These are phyloP conservation scores for Umimayanthus kanabou DNA, from an alignment of 92 coral and sea anemone species.

Conservation along the genomic window DNA sequence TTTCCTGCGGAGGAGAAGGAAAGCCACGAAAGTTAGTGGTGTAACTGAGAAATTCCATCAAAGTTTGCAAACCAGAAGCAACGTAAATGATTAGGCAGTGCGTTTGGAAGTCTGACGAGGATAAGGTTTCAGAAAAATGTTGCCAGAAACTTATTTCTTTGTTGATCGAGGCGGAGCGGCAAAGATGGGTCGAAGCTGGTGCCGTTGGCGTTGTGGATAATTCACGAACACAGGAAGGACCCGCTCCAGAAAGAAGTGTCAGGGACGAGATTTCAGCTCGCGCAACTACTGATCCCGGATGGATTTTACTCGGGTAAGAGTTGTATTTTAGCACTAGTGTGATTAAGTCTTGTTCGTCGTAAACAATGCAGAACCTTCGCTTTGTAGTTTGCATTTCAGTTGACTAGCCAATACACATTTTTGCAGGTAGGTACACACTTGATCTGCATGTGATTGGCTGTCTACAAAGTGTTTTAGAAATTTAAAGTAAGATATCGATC, in stretches of 20 bases:
- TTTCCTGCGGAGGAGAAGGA: not conserved
- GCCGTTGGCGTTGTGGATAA: not conserved
- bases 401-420: not conserved
- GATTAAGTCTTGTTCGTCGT: not conserved
- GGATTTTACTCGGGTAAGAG: constrained; percentile 35
- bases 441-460: no score
- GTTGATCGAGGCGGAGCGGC: constrained; percentile 31
- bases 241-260: not conserved
- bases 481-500: not conserved
- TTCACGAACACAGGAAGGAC: constrained; percentile 1
- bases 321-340: not conserved
- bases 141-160: not conserved
- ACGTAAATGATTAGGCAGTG: constrained; percentile 23
- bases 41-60: not conserved
- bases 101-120: constrained; percentile 32
- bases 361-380: no score
- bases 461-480: not conserved
- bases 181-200: constrained; percentile 33
- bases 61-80: no score
- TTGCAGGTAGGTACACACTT: no score
- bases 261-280: constrained; percentile 19
- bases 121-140: constrained; percentile 15
- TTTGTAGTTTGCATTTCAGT: not conserved
- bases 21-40: not conserved
- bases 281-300: constrained; percentile 12